Conservation (phyloP, 2,113 vertebrate species). For the Geococcyx californianus region DNA sequence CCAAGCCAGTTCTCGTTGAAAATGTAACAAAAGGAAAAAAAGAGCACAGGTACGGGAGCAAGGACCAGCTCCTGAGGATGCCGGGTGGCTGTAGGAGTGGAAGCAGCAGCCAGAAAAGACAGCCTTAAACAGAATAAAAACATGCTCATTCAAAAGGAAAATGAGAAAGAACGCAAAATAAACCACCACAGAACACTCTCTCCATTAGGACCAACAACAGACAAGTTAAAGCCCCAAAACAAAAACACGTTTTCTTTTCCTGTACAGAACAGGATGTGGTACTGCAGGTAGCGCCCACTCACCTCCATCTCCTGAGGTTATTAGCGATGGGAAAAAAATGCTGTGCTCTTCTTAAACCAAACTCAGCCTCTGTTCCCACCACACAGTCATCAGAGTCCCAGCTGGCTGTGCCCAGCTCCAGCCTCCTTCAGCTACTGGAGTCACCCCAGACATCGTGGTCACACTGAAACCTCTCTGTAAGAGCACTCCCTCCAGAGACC, state of each 20-base stretch:
- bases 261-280: neutral
- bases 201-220: neutral
- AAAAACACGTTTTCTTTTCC: conserved; percentile 2
- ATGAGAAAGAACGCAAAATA: neutral
- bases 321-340: neutral
- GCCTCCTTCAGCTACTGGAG: neutral
- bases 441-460: neutral
- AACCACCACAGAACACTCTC: neutral
- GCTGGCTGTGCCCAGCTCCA: neutral
- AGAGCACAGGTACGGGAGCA: neutral
- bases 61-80: neutral
- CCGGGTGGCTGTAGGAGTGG: neutral
- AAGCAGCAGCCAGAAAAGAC: neutral
- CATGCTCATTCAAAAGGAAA: neutral
- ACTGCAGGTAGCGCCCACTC: neutral
- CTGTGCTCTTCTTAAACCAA: neutral
- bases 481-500: neutral
- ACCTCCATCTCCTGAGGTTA: neutral
- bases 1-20: neutral
- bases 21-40: neutral
- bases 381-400: fast-evolving
- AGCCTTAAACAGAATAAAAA: neutral
- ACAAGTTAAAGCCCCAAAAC: neutral
- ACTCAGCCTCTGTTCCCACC: neutral
- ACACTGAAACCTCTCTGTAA: neutral